Evolutionary conservation across 2,888 invertebrate genomes (phyloP).

Genomic region (Drosophila siamana): DNA sequence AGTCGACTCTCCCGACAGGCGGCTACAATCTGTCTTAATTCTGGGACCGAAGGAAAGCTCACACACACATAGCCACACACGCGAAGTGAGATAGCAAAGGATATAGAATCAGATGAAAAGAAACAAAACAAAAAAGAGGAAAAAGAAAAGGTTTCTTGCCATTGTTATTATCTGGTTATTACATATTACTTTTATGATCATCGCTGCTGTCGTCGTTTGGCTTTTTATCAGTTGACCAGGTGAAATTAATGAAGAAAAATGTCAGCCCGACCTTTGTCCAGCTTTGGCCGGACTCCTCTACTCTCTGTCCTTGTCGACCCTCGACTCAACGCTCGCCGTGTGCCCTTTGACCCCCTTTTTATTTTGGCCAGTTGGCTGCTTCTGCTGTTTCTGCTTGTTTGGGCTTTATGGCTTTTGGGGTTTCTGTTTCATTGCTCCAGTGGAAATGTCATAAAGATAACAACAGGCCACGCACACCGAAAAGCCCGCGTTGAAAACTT

Average conservation of each 20-base stretch:
- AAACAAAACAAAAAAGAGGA: background rate
- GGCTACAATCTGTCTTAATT: slow-evolving; percentile 27
- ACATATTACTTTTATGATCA: slow-evolving; percentile 65
- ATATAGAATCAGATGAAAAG: background rate
- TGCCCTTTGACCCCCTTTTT: slow-evolving; percentile 31
- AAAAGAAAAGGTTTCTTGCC: slow-evolving; percentile 34
- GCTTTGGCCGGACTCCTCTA: slow-evolving; percentile 8
- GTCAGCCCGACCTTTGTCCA: slow-evolving; percentile 58
- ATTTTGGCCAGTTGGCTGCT: slow-evolving; percentile 38
- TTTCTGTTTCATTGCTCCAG: slow-evolving; percentile 58
- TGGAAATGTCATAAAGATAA: slow-evolving; percentile 75
- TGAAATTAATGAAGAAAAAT: slow-evolving; percentile 79
- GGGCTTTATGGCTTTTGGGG: slow-evolving; percentile 65
- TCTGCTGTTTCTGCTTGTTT: slow-evolving; percentile 16
- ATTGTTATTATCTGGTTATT: slow-evolving; percentile 69
- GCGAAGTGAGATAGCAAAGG: background rate
- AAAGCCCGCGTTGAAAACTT: slow-evolving; percentile 62
- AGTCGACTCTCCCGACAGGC: slow-evolving; percentile 22
- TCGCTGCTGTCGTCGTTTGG: slow-evolving; percentile 44
- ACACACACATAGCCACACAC: background rate
- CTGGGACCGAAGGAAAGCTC: no score
- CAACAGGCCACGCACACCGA: slow-evolving; percentile 39
- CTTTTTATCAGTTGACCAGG: slow-evolving; percentile 74
- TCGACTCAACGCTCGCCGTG: slow-evolving; percentile 5
- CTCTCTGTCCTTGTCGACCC: slow-evolving; percentile 6